Conservation (phyloP, 2,888 invertebrate species). For the Philereme vetulata region DNA sequence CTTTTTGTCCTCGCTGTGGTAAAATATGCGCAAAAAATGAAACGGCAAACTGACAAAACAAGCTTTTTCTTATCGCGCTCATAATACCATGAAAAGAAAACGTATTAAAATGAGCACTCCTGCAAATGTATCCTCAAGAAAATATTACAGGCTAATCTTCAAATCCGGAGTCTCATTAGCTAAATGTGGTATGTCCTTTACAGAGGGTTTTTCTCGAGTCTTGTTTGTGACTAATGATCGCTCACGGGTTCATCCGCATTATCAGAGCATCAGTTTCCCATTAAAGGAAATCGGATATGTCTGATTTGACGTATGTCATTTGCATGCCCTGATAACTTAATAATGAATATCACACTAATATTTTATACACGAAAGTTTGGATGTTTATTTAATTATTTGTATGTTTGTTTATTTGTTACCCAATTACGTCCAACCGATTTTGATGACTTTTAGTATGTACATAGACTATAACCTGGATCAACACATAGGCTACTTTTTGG, state of each 20-base stretch:
- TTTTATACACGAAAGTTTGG: too few species aligned
- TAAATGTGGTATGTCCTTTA: slow-evolving; percentile 36
- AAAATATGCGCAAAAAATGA: background rate
- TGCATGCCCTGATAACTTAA: too few species aligned
- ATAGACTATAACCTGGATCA: too few species aligned
- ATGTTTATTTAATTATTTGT: too few species aligned
- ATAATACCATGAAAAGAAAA: slow-evolving; percentile 30
- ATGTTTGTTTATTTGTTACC: too few species aligned
- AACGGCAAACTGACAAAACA: slow-evolving; percentile 10
- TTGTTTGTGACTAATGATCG: slow-evolving; percentile 4
- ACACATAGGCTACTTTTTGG: too few species aligned
- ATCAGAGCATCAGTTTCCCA: too few species aligned
- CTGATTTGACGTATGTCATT: too few species aligned
- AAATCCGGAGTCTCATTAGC: slow-evolving; percentile 34
- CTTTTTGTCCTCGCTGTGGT: background rate
- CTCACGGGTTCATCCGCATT: background rate
- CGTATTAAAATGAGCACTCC: slow-evolving; percentile 27
- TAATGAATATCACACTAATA: too few species aligned
- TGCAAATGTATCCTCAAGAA: slow-evolving; percentile 23
- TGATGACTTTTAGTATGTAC: too few species aligned
- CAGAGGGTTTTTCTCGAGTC: slow-evolving; percentile 17
- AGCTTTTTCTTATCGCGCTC: slow-evolving; percentile 21
- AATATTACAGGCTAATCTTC: slow-evolving; percentile 37
- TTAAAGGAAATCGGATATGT: too few species aligned
- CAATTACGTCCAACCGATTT: too few species aligned